These are phyloP conservation scores for Sebastes taczanowskii DNA, from an alignment of 2,797 vertebrate species.

Conservation along the genomic window DNA sequence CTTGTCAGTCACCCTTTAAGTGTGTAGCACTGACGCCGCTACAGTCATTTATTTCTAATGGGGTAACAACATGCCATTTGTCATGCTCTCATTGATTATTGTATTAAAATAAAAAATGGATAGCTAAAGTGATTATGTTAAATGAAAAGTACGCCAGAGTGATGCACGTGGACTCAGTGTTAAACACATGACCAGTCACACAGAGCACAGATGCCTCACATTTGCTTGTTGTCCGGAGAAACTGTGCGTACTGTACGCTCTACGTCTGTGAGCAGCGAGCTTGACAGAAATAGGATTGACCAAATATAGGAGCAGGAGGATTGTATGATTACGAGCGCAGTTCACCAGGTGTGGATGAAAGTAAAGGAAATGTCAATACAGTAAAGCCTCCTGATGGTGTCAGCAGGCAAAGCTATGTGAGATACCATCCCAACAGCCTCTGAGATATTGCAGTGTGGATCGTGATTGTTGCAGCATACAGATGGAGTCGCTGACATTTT, in stretches of 20 bases:
- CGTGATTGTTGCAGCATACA: not conserved
- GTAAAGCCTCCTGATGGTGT: not conserved
- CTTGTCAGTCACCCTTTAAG: not conserved
- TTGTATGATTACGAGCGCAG: not conserved
- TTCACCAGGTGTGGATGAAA: not conserved
- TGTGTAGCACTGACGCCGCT: not conserved
- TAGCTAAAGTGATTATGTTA: not conserved
- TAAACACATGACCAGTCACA: constrained; percentile 19
- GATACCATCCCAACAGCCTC: not conserved
- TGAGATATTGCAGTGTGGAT: not conserved
- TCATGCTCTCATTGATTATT: not conserved
- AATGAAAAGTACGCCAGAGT: not conserved
- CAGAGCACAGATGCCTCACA: constrained; percentile 39
- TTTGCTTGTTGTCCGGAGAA: constrained; percentile 14
- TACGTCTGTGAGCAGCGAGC: not conserved
- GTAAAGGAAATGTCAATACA: not conserved
- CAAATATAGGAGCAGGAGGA: constrained; percentile 17
- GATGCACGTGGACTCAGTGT: not conserved
- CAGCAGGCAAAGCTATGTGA: not conserved
- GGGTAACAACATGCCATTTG: not conserved
- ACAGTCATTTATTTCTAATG: not conserved
- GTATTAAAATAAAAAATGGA: not conserved
- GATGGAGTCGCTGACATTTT: not conserved
- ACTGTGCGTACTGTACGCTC: not conserved
- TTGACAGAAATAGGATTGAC: constrained; percentile 1